Conservation (phyloP, 2,797 vertebrate species). For the Sebastolobus alascanus region DNA sequence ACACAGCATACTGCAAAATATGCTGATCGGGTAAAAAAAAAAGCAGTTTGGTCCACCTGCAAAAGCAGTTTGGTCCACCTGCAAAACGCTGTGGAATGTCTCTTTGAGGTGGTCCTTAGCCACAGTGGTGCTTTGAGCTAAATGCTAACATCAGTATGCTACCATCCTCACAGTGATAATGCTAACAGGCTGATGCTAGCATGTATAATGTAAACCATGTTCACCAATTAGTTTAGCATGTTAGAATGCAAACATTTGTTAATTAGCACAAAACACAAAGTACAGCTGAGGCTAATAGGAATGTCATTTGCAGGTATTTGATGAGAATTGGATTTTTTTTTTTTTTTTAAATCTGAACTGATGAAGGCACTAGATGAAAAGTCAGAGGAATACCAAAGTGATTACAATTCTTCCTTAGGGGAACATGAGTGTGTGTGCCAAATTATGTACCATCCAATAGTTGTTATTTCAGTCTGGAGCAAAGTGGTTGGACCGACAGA, state of each 20-base stretch:
- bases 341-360: too few species aligned
- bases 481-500: background rate
- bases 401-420: background rate
- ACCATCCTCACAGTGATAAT: background rate
- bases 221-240: background rate
- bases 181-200: background rate
- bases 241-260: background rate
- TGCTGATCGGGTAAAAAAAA: too few species aligned
- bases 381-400: background rate
- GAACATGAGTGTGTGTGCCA: background rate
- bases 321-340: background rate
- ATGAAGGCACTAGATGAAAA: background rate
- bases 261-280: background rate
- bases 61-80: too few species aligned
- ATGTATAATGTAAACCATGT: background rate
- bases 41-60: too few species aligned
- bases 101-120: background rate
- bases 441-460: background rate
- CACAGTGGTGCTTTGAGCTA: background rate
- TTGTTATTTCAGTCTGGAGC: background rate
- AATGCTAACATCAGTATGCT: background rate
- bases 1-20: too few species aligned
- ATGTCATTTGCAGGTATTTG: background rate
- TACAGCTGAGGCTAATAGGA: background rate
- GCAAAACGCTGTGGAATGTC: too few species aligned